Base-by-base conservation (phyloP, 1,140 invertebrate species). In the Pinna nobilis region DNA sequence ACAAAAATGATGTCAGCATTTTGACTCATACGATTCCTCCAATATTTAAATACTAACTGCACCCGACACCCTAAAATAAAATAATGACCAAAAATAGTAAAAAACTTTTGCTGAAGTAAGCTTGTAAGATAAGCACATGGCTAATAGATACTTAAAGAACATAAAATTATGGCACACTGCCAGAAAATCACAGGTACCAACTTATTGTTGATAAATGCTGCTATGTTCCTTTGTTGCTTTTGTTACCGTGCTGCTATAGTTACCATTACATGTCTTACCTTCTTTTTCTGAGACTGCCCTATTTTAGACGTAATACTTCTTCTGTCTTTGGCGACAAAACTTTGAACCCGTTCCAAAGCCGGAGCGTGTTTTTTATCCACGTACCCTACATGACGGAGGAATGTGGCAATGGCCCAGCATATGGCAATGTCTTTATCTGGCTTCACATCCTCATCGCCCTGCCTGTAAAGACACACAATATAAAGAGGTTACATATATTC, bases 271-370 rank as follows among this genome's bases (percentile, higher is more conserved):
- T 11, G 2, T 33, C 13, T 2, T 59, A 59, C 55, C 55, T 33
- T 59, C 20, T 59, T 59, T 20, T 33, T 59, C 30, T 59, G 55
- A 13, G n/a, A n/a, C n/a, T n/a, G n/a, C n/a, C n/a, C n/a, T n/a
- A n/a, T n/a, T n/a, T n/a, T n/a, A n/a, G n/a, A 59, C 37, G 28
- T 35, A 20, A n/a, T n/a, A n/a, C 37, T 59, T 68, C 44, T 74
- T 77, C 86, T 95, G 81, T 96, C 95, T 88, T 95, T 95, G 74
- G 93, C 94, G 35, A 96, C 93, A 90, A 94, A 95, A 72, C 93
- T 94, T 81, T 94, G 92, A 86, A 93, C 92, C 79, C 92, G 90
- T 70, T 95, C 94, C 35, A 94, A 86, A 28, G 57, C 53, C 18
- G 90, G 66, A 89, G 89, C 55, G 90, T 91, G 84, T 92, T 74